Conservation (phyloP, 2,888 invertebrate species). For the Lobophora halterata region DNA sequence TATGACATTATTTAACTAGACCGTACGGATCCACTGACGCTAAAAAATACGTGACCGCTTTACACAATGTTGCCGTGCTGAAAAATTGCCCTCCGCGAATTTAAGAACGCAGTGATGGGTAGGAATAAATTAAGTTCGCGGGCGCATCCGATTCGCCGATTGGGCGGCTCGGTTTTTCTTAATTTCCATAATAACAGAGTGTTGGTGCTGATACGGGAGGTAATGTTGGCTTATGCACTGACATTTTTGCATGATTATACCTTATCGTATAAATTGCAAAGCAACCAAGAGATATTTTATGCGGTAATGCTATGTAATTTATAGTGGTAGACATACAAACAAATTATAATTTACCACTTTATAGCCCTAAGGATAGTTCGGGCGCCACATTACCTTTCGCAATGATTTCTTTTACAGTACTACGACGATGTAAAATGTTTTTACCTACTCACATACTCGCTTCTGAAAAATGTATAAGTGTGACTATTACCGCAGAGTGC, state of each 20-base stretch:
- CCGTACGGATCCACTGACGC: conserved; percentile 53
- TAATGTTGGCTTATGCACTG: conserved; percentile 14
- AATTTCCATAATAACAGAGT: conserved; percentile 68
- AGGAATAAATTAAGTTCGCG: conserved; percentile 76
- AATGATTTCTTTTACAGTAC: no score
- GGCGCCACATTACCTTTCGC: no score
- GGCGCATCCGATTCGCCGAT: conserved; percentile 73
- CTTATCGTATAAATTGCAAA: neutral
- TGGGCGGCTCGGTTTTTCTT: conserved; percentile 51
- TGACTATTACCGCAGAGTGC: conserved; percentile 29
- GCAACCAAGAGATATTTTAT: no score
- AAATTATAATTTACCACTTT: no score
- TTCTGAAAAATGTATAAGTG: conserved; percentile 15
- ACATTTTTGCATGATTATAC: conserved; percentile 18
- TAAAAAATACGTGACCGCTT: conserved; percentile 77
- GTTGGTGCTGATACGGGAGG: conserved; percentile 12
- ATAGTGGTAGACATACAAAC: no score
- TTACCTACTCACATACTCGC: conserved; percentile 5
- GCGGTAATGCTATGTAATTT: no score
- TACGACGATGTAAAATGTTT: no score
- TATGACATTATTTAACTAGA: conserved; percentile 76
- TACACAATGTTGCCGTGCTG: conserved; percentile 65
- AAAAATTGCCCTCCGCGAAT: conserved; percentile 74
- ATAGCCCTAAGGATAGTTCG: no score
- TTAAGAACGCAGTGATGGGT: conserved; percentile 75